Evolutionary conservation across 2,797 vertebrate genomes (phyloP).

Genomic region (Megalops cyprinoides): DNA sequence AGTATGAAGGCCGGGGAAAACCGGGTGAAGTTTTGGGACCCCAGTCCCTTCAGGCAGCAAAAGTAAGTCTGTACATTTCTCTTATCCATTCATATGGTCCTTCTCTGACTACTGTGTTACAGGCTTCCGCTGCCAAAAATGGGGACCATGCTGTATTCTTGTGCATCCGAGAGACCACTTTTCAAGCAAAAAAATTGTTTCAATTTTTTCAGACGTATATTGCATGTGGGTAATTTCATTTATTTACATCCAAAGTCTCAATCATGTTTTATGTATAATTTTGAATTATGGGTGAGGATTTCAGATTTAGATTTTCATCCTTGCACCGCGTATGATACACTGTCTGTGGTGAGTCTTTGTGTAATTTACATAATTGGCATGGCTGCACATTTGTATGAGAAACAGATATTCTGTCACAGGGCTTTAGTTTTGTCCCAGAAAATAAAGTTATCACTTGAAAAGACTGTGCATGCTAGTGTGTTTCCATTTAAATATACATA

Average conservation of each 20-base stretch:
- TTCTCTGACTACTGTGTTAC: constrained; percentile 18
- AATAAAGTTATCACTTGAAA: no score
- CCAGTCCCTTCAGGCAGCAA: constrained; percentile 51
- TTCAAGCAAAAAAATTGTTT: background rate
- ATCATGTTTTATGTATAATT: no score
- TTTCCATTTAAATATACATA: no score
- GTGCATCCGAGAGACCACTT: background rate
- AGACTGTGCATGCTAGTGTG: no score
- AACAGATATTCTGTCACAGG: no score
- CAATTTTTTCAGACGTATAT: background rate
- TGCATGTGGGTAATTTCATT: background rate
- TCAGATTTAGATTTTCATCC: background rate
- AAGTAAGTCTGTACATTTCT: constrained; percentile 47
- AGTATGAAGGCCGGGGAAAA: constrained; percentile 52
- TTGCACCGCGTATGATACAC: no score
- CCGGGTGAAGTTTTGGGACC: constrained; percentile 44
- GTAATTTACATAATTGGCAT: no score
- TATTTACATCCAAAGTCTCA: no score
- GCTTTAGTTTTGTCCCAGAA: no score
- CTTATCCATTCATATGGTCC: background rate
- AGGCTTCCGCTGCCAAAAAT: constrained; percentile 30
- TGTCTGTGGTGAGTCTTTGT: no score
- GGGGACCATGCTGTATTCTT: background rate
- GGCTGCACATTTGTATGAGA: no score
- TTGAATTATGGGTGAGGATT: no score